phyloP scores from a whole-genome alignment of 2,113 vertebrate genomes.

The Martes martes region DNA sequence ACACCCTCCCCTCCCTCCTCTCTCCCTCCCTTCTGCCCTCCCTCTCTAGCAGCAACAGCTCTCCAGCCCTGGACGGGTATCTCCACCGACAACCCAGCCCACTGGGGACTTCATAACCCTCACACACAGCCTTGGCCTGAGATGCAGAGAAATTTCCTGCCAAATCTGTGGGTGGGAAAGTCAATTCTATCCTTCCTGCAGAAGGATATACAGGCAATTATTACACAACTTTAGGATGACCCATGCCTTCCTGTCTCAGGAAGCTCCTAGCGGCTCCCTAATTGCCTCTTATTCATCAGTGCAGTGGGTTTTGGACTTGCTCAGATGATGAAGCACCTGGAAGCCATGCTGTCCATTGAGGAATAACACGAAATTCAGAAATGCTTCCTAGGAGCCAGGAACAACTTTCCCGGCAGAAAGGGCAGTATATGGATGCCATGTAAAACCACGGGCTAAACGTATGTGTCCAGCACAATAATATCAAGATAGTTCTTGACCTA shows the following conservation, averaged over 20 bases:
- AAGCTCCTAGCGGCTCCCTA: constrained; percentile 8
- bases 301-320: background rate
- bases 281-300: background rate
- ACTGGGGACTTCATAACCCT: background rate
- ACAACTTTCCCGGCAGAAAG: background rate
- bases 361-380: background rate
- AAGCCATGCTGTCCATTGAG: background rate
- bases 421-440: background rate
- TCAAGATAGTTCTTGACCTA: background rate
- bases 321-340: background rate
- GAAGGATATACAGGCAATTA: constrained; percentile 31
- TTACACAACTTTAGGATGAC: background rate
- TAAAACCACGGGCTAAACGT: background rate
- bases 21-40: too few species aligned
- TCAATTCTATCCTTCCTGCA: constrained; percentile 51
- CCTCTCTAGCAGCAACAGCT: background rate
- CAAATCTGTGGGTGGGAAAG: constrained; percentile 45
- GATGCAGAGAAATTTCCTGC: background rate
- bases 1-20: background rate
- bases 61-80: background rate
- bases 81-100: background rate
- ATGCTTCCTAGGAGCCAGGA: background rate
- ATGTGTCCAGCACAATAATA: background rate
- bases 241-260: constrained; percentile 37
- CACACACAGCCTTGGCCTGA: background rate